Evolutionary conservation across 2,888 invertebrate species (phyloP).

Genomic region (Chloroclysta siterata): DNA sequence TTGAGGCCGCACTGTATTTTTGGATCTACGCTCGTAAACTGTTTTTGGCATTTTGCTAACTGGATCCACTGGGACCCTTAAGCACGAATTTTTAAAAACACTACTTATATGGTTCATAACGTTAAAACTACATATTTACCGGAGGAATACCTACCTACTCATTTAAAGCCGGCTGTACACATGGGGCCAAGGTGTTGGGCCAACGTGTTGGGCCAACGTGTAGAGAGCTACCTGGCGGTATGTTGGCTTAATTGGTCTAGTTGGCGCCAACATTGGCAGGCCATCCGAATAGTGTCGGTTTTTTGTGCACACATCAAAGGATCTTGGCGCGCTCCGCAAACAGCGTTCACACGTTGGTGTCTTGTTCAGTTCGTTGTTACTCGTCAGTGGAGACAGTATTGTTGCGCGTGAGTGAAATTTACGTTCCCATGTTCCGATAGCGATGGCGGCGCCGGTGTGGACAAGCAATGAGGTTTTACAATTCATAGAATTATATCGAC

Average conservation of each 20-base stretch:
- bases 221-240: constrained; percentile 10
- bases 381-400: constrained; percentile 3
- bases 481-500: constrained; percentile 5
- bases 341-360: constrained; percentile 4
- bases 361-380: constrained; percentile 8
- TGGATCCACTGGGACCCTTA: constrained; percentile 90
- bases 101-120: constrained; percentile 83
- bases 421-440: constrained; percentile 5
- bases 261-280: constrained; percentile 5
- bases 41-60: constrained; percentile 89
- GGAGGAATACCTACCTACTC: neutral
- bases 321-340: constrained; percentile 1
- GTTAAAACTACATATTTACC: constrained; percentile 17
- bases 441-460: constrained; percentile 5
- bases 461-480: constrained; percentile 5
- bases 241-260: constrained; percentile 7
- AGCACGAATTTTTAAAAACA: constrained; percentile 89
- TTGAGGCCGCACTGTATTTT: constrained; percentile 25
- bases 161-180: constrained; percentile 3
- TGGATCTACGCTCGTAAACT: constrained; percentile 86
- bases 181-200: constrained; percentile 3
- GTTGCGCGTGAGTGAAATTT: constrained; percentile 6
- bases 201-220: constrained; percentile 5
- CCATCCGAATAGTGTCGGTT: constrained; percentile 9
- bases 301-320: constrained; percentile 6